A percentile compares a stretch with the other conserved stretches of the same genome.
phyloP scores from a whole-genome alignment of 92 coral and sea anemone genomes.

The Pocillopora grandis region DNA sequence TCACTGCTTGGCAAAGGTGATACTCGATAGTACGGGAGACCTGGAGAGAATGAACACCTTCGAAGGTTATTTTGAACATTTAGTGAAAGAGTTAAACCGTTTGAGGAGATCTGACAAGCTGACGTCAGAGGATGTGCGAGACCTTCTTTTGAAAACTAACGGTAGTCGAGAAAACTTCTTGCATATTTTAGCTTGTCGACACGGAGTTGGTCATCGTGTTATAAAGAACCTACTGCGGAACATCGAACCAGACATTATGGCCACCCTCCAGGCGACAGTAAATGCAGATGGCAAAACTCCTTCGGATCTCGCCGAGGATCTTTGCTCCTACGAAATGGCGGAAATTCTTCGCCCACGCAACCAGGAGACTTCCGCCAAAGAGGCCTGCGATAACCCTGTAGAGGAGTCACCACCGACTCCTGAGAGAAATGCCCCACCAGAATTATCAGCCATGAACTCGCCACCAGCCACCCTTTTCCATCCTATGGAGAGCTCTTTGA shows the following conservation, averaged over 20 bases:
- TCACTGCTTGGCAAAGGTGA: constrained; percentile 37
- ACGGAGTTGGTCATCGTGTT: constrained; percentile 35
- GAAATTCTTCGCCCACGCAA: constrained; percentile 32
- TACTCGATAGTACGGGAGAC: constrained; percentile 41
- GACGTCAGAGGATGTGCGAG: neutral
- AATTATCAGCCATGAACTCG: neutral
- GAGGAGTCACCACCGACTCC: constrained; percentile 12
- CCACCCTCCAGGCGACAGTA: constrained; percentile 11
- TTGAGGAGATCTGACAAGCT: constrained; percentile 19
- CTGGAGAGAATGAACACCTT: constrained; percentile 23
- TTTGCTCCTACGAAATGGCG: constrained; percentile 44
- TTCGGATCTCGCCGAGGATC: constrained; percentile 39
- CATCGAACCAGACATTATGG: constrained; percentile 42
- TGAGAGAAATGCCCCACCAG: neutral
- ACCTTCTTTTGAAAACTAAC: constrained; percentile 33
- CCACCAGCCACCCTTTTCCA: constrained; percentile 28
- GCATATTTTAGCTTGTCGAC: constrained; percentile 48
- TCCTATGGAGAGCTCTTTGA: neutral
- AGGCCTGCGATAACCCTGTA: neutral
- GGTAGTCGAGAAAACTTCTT: constrained; percentile 32
- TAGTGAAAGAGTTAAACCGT: constrained; percentile 25
- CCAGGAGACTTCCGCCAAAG: neutral
- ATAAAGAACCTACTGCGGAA: constrained; percentile 27
- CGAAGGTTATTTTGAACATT: constrained; percentile 31
- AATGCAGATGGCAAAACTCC: constrained; percentile 34